Evolutionary conservation across 2,797 vertebrate genomes (phyloP).

Genomic region (Craterocephalus amniculus): DNA sequence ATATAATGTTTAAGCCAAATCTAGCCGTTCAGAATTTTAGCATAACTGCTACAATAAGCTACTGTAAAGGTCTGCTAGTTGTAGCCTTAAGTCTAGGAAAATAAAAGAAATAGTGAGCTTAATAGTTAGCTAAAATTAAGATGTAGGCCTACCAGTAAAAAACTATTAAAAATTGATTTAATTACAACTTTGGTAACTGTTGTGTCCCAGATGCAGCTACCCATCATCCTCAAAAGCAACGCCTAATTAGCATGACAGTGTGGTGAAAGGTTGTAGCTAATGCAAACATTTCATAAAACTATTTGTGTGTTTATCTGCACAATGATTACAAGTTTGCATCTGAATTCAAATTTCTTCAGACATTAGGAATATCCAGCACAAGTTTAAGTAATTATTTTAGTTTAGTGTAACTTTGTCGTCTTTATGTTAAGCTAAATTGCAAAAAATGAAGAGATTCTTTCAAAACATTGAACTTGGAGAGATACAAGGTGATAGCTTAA

Average conservation of each 20-base stretch:
- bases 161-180: background rate
- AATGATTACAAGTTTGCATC: background rate
- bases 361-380: too few species aligned
- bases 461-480: too few species aligned
- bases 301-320: background rate
- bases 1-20: background rate
- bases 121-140: too few species aligned
- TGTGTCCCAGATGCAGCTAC: background rate
- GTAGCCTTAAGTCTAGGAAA: background rate
- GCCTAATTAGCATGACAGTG: background rate
- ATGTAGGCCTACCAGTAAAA: background rate
- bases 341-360: too few species aligned
- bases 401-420: too few species aligned
- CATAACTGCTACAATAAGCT: background rate
- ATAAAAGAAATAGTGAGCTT: background rate
- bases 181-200: background rate
- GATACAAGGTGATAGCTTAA: too few species aligned
- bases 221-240: background rate
- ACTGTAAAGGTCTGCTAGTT: too few species aligned
- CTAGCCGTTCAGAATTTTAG: background rate
- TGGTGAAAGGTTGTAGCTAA: background rate
- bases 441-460: too few species aligned
- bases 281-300: background rate
- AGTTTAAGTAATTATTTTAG: too few species aligned
- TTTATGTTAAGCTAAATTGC: too few species aligned